Evolutionary conservation across 2,797 vertebrate species (phyloP).

Genomic region (Carapus acus): DNA sequence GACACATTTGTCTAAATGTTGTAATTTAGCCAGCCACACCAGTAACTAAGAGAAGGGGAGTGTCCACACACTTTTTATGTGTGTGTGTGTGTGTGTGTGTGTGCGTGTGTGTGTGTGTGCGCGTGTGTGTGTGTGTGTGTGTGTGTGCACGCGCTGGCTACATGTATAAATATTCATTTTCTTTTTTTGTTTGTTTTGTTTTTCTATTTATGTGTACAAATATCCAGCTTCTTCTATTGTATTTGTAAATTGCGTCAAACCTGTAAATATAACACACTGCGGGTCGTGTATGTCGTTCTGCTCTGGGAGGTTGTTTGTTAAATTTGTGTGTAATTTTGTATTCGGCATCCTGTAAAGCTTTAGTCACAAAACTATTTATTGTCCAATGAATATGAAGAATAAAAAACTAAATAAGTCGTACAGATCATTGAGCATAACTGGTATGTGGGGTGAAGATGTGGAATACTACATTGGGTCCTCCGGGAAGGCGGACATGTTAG

Average conservation of each 20-base stretch:
- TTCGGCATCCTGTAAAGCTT: slow-evolving; percentile 29
- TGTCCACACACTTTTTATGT: slow-evolving; percentile 1
- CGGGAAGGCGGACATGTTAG: no score
- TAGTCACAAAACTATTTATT: slow-evolving; percentile 41
- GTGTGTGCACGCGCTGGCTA: slow-evolving; percentile 60
- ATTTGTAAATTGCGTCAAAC: slow-evolving; percentile 49
- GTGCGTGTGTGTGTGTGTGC: slow-evolving; percentile 13
- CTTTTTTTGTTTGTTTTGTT: no score
- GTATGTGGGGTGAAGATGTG: no score
- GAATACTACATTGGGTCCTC: no score
- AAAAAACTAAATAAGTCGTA: neutral
- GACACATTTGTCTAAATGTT: slow-evolving; percentile 32
- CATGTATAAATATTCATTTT: slow-evolving; percentile 30
- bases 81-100: slow-evolving; percentile 59
- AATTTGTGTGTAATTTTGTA: slow-evolving; percentile 39
- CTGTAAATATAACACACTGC: slow-evolving; percentile 29
- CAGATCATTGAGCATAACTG: no score
- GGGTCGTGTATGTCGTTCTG: slow-evolving; percentile 18
- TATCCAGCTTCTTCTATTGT: slow-evolving; percentile 24
- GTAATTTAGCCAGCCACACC: slow-evolving; percentile 34
- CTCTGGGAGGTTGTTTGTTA: slow-evolving; percentile 20
- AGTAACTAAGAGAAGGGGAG: slow-evolving; percentile 20
- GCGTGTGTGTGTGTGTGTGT: slow-evolving; percentile 41
- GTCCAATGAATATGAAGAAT: slow-evolving; percentile 44
- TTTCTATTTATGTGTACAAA: slow-evolving; percentile 47